A percentile compares a stretch with the other conserved stretches of the same genome.
Evolutionary conservation across 2,797 vertebrate species (phyloP).

Genomic region (Chaunax sp.): DNA sequence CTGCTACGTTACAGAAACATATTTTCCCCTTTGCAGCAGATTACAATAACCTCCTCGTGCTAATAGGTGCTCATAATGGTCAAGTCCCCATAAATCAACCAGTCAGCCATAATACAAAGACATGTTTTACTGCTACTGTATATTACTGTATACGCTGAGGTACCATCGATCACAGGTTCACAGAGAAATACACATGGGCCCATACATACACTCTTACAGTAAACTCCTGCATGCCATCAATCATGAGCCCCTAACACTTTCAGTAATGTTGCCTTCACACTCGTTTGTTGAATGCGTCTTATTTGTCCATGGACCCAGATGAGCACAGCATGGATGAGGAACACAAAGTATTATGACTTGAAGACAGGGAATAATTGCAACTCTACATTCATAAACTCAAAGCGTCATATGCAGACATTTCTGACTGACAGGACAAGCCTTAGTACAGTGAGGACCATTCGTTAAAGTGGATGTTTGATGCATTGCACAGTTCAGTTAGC

Average conservation of each 20-base stretch:
- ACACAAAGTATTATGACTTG: slow-evolving; percentile 53
- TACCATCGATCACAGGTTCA: slow-evolving; percentile 63
- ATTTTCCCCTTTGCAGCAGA: slow-evolving; percentile 46
- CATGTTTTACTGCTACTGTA: slow-evolving; percentile 54
- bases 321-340: slow-evolving; percentile 53
- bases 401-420: slow-evolving; percentile 15
- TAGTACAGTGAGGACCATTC: slow-evolving; percentile 20
- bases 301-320: slow-evolving; percentile 60
- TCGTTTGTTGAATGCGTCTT: slow-evolving; percentile 67
- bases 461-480: slow-evolving; percentile 23
- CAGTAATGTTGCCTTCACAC: slow-evolving; percentile 49
- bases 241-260: slow-evolving; percentile 50
- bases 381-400: slow-evolving; percentile 34
- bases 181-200: slow-evolving; percentile 19
- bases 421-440: slow-evolving; percentile 35
- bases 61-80: slow-evolving; percentile 70
- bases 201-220: slow-evolving; percentile 19
- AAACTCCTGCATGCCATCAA: slow-evolving; percentile 45
- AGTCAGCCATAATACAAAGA: slow-evolving; percentile 57
- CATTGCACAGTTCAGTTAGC: slow-evolving; percentile 1
- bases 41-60: slow-evolving; percentile 57
- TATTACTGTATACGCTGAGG: slow-evolving; percentile 50
- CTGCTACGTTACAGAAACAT: slow-evolving; percentile 50
- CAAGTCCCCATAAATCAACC: slow-evolving; percentile 68
- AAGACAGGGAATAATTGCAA: slow-evolving; percentile 51